These are phyloP conservation scores for Chrysotoxum bicinctum DNA, from an alignment of 2,888 invertebrate genomes.

Conservation along the genomic window DNA sequence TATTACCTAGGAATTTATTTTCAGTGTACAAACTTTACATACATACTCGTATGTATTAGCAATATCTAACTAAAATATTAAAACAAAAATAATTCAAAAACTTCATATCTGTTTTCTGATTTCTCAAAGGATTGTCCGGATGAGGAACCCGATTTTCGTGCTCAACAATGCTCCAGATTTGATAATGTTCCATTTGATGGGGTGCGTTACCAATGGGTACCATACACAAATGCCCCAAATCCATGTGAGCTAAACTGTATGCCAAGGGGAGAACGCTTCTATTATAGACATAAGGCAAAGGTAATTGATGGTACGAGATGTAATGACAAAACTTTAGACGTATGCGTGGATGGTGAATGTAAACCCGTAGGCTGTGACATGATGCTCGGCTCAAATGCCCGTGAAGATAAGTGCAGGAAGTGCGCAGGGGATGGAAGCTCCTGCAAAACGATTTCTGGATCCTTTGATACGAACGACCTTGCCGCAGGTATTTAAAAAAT, in stretches of 20 bases:
- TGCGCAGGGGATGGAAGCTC: constrained; percentile 96
- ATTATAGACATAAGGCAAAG: constrained; percentile 91
- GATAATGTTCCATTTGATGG: constrained; percentile 92
- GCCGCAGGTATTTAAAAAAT: constrained; percentile 85
- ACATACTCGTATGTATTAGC: too few relatives aligned
- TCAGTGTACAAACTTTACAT: too few relatives aligned
- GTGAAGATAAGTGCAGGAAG: constrained; percentile 94
- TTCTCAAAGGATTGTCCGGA: constrained; percentile 89
- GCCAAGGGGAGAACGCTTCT: constrained; percentile 95
- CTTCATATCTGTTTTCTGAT: neutral
- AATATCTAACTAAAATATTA: neutral
- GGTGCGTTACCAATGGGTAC: constrained; percentile 92
- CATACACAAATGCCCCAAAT: constrained; percentile 92
- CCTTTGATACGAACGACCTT: constrained; percentile 88
- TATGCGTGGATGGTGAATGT: constrained; percentile 97
- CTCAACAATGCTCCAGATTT: constrained; percentile 94
- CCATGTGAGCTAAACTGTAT: constrained; percentile 98
- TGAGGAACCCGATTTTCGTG: constrained; percentile 90
- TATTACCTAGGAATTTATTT: too few relatives aligned
- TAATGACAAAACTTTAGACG: constrained; percentile 91
- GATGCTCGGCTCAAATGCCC: constrained; percentile 93
- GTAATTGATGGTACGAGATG: constrained; percentile 93
- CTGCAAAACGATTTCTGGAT: constrained; percentile 90
- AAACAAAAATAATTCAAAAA: neutral
- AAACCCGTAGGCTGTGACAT: constrained; percentile 97